Conservation (phyloP, 1,140 invertebrate genomes). For the Euura lappo region DNA sequence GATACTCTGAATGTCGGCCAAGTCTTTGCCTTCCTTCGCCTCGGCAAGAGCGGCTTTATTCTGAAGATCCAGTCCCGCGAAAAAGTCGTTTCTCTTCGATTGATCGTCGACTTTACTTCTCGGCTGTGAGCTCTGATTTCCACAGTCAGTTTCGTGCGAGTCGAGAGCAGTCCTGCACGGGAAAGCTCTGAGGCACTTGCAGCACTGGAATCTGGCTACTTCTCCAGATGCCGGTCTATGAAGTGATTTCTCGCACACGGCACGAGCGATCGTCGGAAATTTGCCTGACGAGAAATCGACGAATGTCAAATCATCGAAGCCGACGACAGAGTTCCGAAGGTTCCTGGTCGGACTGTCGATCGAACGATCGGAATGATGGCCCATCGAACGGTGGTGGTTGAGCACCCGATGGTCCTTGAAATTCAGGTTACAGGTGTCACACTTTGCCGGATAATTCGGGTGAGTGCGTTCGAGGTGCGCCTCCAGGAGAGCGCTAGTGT, state of each 20-base stretch:
- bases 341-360: constrained; percentile 38
- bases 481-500: constrained; percentile 65
- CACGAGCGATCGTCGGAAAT: constrained; percentile 77
- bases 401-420: constrained; percentile 75
- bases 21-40: constrained; percentile 65
- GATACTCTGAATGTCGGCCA: constrained; percentile 86
- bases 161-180: constrained; percentile 75
- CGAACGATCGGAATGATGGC: constrained; percentile 60
- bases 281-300: constrained; percentile 80
- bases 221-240: constrained; percentile 67
- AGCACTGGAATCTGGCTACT: constrained; percentile 72
- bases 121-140: constrained; percentile 23
- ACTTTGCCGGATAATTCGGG: constrained; percentile 72
- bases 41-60: constrained; percentile 65
- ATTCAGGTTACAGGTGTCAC: constrained; percentile 70
- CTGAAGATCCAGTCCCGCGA: constrained; percentile 78
- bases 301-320: constrained; percentile 79
- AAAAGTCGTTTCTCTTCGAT: constrained; percentile 76
- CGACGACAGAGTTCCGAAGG: constrained; percentile 56
- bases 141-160: constrained; percentile 69
- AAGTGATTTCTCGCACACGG: constrained; percentile 72
- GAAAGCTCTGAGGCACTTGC: constrained; percentile 75
- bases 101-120: constrained; percentile 56
- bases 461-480: constrained; percentile 76
- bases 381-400: constrained; percentile 70